phyloP scores from a whole-genome alignment of 2,113 vertebrate species.

The Anser cygnoides region DNA sequence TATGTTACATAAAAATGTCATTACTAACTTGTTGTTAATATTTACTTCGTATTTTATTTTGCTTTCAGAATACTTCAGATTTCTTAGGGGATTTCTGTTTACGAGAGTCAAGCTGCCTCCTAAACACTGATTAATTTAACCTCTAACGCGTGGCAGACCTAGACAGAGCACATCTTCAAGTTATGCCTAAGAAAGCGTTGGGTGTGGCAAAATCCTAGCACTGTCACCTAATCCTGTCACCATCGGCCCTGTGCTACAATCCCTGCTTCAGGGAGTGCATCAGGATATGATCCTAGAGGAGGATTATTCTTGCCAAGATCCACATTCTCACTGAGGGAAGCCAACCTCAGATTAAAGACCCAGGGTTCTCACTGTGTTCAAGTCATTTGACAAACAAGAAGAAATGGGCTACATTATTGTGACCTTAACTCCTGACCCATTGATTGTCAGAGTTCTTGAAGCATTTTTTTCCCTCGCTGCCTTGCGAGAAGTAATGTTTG shows the following conservation, averaged over 20 bases:
- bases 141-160: not conserved
- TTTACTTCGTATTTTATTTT: slow-evolving; percentile 24
- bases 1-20: slow-evolving; percentile 44
- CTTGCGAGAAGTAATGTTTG: slow-evolving; percentile 18
- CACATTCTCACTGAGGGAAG: not conserved
- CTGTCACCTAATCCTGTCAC: not conserved
- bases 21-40: slow-evolving; percentile 27
- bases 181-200: not conserved
- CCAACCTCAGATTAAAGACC: not conserved
- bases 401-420: slow-evolving; percentile 1
- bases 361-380: not conserved
- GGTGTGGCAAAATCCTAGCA: not conserved
- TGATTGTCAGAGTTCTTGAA: slow-evolving; percentile 33
- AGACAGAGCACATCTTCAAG: not conserved
- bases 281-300: not conserved
- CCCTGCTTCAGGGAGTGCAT: not conserved
- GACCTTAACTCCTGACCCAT: slow-evolving; percentile 44
- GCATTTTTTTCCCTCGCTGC: not conserved
- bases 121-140: not conserved
- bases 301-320: not conserved
- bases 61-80: not conserved
- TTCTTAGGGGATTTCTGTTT: slow-evolving; percentile 12
- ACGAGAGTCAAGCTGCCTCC: not conserved
- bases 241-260: not conserved
- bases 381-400: slow-evolving; percentile 35